phyloP scores from a whole-genome alignment of 2,888 invertebrate genomes.

The Thecocarcelia acutangulata region DNA sequence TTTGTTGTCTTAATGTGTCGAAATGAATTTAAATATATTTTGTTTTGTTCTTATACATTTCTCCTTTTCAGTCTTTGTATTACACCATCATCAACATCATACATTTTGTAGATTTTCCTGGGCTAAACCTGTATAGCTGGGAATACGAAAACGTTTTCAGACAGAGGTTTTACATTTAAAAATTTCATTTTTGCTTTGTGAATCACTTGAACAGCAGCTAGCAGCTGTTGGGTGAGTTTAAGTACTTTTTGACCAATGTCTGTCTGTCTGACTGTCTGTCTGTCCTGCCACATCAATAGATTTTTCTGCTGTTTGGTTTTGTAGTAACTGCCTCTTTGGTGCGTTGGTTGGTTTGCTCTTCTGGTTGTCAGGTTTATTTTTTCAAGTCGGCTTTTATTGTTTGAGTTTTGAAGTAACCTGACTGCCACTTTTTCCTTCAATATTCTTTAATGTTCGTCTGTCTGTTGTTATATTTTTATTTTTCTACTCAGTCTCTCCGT shows the following conservation, averaged over 20 bases:
- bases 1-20: slow-evolving; percentile 74
- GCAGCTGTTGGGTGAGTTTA: slow-evolving; percentile 57
- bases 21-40: slow-evolving; percentile 75
- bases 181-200: slow-evolving; percentile 1
- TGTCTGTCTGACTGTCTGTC: too few relatives aligned
- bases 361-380: slow-evolving; percentile 59
- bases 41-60: slow-evolving; percentile 18
- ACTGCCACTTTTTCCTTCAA: slow-evolving; percentile 33
- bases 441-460: slow-evolving; percentile 14
- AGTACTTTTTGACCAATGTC: slow-evolving; percentile 50
- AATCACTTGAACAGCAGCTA: slow-evolving; percentile 54
- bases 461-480: neutral
- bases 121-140: slow-evolving; percentile 14
- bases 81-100: slow-evolving; percentile 9
- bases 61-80: slow-evolving; percentile 3
- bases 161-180: neutral
- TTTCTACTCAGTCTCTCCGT: slow-evolving; percentile 17
- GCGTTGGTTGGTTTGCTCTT: slow-evolving; percentile 42
- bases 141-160: neutral
- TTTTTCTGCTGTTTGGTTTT: slow-evolving; percentile 51
- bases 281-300: slow-evolving; percentile 54
- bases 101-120: slow-evolving; percentile 42
- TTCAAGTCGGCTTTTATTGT: slow-evolving; percentile 62
- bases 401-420: slow-evolving; percentile 56
- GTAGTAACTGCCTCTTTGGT: slow-evolving; percentile 1